Percentiles rank a stretch among this genome's conserved stretches.
These are phyloP conservation scores for Acipenser ruthenus DNA, from an alignment of 2,797 vertebrate species.

Conservation along the genomic window DNA sequence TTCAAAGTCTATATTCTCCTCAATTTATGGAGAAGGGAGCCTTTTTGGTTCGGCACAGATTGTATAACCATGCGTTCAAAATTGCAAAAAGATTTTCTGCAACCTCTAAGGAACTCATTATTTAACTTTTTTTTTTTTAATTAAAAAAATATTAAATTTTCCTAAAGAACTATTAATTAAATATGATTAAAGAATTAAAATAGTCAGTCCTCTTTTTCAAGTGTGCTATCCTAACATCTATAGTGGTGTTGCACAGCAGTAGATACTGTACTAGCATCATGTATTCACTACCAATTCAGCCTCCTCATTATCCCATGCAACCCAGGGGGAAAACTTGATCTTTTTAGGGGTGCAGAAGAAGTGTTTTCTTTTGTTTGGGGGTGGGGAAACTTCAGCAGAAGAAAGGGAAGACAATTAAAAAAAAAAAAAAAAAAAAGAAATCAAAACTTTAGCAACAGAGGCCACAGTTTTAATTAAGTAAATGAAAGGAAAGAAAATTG, in stretches of 20 bases:
- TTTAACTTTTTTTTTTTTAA: slow-evolving; percentile 30
- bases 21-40: slow-evolving; percentile 16
- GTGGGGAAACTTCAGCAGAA: slow-evolving; percentile 34
- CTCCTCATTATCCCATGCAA: neutral
- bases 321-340: neutral
- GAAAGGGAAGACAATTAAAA: slow-evolving; percentile 33
- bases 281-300: slow-evolving; percentile 17
- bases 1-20: slow-evolving; percentile 30
- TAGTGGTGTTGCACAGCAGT: neutral
- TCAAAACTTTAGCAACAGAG: slow-evolving; percentile 41
- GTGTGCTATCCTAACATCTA: slow-evolving; percentile 9
- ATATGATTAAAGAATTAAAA: slow-evolving; percentile 21
- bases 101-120: slow-evolving; percentile 39
- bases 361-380: slow-evolving; percentile 27
- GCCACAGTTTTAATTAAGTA: slow-evolving; percentile 49
- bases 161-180: slow-evolving; percentile 33
- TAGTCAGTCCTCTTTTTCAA: slow-evolving; percentile 8
- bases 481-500: slow-evolving; percentile 44
- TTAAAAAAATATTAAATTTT: slow-evolving; percentile 12
- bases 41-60: slow-evolving; percentile 22
- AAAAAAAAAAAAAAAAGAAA: slow-evolving; percentile 33
- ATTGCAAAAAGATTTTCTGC: slow-evolving; percentile 28
- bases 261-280: neutral
- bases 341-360: slow-evolving; percentile 11
- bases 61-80: slow-evolving; percentile 25